Evolutionary conservation across 2,797 vertebrate species (phyloP).

Genomic region (Diglossa cyanea): DNA sequence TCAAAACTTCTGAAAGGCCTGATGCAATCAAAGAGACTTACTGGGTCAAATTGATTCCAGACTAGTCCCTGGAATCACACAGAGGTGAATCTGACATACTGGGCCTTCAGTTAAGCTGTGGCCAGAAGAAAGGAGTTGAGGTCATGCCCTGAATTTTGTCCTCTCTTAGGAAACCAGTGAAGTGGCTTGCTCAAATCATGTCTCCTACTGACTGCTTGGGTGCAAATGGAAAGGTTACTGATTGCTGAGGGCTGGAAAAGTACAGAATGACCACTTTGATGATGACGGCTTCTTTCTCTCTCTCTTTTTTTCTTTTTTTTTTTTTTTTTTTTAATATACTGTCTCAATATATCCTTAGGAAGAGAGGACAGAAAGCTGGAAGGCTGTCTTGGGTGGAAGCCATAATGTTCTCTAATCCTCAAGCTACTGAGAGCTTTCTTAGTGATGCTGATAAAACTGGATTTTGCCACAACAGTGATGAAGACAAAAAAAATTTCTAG

Average conservation of each 20-base stretch:
- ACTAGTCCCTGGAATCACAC: slow-evolving; percentile 3
- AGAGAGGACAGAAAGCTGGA: neutral
- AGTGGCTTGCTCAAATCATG: neutral
- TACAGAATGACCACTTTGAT: neutral
- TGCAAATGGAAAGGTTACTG: neutral
- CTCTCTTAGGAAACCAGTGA: neutral
- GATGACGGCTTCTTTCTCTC: neutral
- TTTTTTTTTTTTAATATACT: neutral
- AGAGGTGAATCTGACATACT: slow-evolving; percentile 26
- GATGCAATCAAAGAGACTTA: slow-evolving; percentile 34
- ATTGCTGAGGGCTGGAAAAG: neutral
- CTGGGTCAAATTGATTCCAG: slow-evolving; percentile 56
- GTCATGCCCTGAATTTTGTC: neutral
- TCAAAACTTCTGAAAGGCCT: slow-evolving; percentile 50
- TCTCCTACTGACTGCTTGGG: neutral
- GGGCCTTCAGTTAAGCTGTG: slow-evolving; percentile 8
- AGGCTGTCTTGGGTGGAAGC: neutral
- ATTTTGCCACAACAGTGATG: neutral
- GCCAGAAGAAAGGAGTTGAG: neutral
- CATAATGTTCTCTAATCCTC: neutral
- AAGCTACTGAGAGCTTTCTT: neutral
- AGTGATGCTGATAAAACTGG: neutral
- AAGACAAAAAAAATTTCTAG: neutral
- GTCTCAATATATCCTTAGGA: neutral
- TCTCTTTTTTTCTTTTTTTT: neutral